A percentile compares a stretch with the other conserved stretches of the same genome.
Conservation (phyloP, 2,888 invertebrate genomes). For the Eilema sororculum region DNA sequence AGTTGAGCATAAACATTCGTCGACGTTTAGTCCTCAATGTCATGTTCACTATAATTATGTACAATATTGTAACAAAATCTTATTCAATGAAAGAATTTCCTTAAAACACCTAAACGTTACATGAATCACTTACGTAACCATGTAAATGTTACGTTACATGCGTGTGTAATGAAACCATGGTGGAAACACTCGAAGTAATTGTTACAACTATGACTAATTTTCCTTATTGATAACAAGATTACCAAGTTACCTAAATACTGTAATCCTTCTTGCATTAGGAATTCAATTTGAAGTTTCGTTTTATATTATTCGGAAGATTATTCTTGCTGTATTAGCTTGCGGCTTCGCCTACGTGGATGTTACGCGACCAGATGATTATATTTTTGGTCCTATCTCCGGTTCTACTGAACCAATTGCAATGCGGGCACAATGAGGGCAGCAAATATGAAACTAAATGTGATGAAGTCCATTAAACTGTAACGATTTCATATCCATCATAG, state of each 20-base stretch:
- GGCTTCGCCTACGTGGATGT: too few relatives aligned
- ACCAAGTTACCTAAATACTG: background rate
- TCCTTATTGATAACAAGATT: background rate
- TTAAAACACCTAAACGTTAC: background rate
- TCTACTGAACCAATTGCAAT: too few relatives aligned
- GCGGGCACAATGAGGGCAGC: too few relatives aligned
- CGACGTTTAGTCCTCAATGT: background rate
- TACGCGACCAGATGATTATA: too few relatives aligned
- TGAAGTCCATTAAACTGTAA: too few relatives aligned
- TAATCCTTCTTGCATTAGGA: background rate
- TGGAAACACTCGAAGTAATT: background rate
- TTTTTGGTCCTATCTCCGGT: too few relatives aligned
- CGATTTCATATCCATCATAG: too few relatives aligned
- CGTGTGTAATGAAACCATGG: background rate
- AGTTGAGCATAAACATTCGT: background rate
- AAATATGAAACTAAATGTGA: too few relatives aligned
- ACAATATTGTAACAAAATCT: background rate
- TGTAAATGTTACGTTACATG: background rate
- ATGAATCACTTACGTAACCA: background rate
- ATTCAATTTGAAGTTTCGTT: background rate
- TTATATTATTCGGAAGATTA: background rate
- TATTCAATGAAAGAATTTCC: background rate
- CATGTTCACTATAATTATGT: background rate
- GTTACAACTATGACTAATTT: background rate
- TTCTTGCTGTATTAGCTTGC: too few relatives aligned